Evolutionary conservation across 2,888 invertebrate species (phyloP), one percentile per base, ranked within the genome.

Genomic region (Stegana nigrithorax): DNA sequence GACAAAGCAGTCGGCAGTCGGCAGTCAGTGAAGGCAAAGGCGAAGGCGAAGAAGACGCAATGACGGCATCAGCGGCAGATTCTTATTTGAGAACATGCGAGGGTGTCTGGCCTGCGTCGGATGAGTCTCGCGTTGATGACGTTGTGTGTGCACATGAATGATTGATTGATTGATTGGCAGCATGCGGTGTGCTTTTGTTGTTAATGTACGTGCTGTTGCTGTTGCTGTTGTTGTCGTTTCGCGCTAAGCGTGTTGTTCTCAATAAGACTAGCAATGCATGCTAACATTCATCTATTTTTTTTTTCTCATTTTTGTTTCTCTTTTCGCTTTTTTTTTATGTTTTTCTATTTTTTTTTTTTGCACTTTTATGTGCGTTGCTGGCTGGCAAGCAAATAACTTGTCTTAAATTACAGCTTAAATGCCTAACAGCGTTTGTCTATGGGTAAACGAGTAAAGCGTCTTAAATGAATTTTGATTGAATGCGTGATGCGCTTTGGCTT

Each of bases 151-250:
- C 17, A 14, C 66, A 72, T 76, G 69, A 67, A 66, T 73, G 70
- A 69, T 67, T 73, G 73, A 73, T 7, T 76, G 75, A 76, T 82
- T 83, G 82, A 83, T 82, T 81, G 82, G 83, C 83, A 80, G 81
- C 82, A 78, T 81, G 83, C 68, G 62, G 64, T 68, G 60, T 50
- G 39, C 63, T 59, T 53, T 65, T n/a, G n/a, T n/a, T n/a, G n/a
- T n/a, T n/a, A n/a, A n/a, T n/a, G n/a, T 59, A 55, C 44, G 36
- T 51, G 32, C 25, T 63, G 12, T 53, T 53, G 47, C 44, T 57
- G 59, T 45, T 44, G 39, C 27, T 36, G 44, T 25, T 61, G 32
- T 60, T 59, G 58, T 63, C 26, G 47, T 59, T 63, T 50, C 50
- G 64, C 42, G 64, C 59, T 44, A 39, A 42, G 27, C 32, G 47